Base-by-base conservation (phyloP, 1,140 invertebrate genomes). In the Belonocnema kinseyi region DNA sequence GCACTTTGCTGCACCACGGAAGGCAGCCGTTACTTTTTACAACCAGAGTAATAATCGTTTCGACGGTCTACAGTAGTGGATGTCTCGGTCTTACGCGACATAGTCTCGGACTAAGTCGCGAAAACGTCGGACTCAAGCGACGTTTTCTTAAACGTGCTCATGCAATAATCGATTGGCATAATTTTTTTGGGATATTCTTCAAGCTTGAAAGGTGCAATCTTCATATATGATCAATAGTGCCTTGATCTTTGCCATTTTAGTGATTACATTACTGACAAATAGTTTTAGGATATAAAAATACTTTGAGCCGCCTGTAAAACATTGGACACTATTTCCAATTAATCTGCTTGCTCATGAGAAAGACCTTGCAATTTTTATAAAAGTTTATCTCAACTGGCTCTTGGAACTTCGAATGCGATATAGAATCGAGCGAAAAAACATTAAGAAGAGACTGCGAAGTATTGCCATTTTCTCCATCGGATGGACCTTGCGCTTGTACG, bases 1-100 rank as follows among this genome's bases (percentile, higher is more conserved):
- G 79, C 83, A 79, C 76, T 85, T 87, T 77, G 61, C 75, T 73
- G 74, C 77, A 70, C 75, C 75, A 66, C 80, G 81, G 85, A 87
- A 86, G 85, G 85, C 86, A 87, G 85, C 82, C 85, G 83, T 87
- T 87, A 85, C 74, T 79, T 87, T 87, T 87, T 87, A 87, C 87
- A 86, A 79, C 82, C 78, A 56, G 75, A 61, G 85, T 80, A 87
- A 87, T 87, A 87, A 87, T 87, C 85, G 86, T 87, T 87, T 80
- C 79, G 56, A 79, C 61, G 78, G 81, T 86, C 85, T 82, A 85
- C 71, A 74, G 77, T 61, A 61, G 50, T 61, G 33, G 14, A 61
- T 75, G 72, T 79, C 74, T 80, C 58, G 72, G 66, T 79, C 72
- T 80, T 50, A 78, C 72, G 58, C 46, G 51, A 56, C 33, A 46